Evolutionary conservation across 2,888 invertebrate species (phyloP), one percentile per base, ranked within the genome.

Genomic region (Chironomus riparius): DNA sequence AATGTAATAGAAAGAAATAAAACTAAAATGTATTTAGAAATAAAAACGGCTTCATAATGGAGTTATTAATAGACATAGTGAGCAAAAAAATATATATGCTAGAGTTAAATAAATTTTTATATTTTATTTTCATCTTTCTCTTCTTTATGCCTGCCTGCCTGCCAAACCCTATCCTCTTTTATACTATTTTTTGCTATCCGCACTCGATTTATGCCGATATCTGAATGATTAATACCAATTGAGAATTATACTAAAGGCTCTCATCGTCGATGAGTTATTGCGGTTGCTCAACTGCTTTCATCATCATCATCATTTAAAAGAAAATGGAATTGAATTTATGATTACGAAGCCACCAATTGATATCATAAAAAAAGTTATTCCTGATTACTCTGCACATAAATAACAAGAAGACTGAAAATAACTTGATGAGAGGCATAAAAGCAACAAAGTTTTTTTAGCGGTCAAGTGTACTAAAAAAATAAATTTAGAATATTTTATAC

Each of bases 281-380:
- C 22, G 71, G 56, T 28, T 70, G 50, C 15, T 71, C 56, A 50
- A 47, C 71, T 21, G 21, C 65, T 65, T 65, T 65, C 65, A 65
- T 65, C 24, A 65, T 12, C 13, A 62, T 62, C 62, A 56, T 62
- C 62, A 18, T 62, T 65, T 12, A 12, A 6, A 15, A 4, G 18
- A 65, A 47, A 70, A 70, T 70, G 7, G 70, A 70, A 70, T 47
- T 70, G 56, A 71, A 28, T 71, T 71, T 71, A 71, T 71, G 24
- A 50, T 28, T 71, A 13, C 68, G 4, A 68, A 21, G 10, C 24
- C 10, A 38, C 38, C 38, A 38, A 38, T 38, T 38, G 38, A 38
- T 38, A 38, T 38, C 38, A 38, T 38, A 38, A 38, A 38, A 38
- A 38, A 38, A 10, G 10, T 10, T 38, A 6, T 28, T 28, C 28